phyloP scores from a whole-genome alignment of 2,797 vertebrate species.

The Falco columbarius region DNA sequence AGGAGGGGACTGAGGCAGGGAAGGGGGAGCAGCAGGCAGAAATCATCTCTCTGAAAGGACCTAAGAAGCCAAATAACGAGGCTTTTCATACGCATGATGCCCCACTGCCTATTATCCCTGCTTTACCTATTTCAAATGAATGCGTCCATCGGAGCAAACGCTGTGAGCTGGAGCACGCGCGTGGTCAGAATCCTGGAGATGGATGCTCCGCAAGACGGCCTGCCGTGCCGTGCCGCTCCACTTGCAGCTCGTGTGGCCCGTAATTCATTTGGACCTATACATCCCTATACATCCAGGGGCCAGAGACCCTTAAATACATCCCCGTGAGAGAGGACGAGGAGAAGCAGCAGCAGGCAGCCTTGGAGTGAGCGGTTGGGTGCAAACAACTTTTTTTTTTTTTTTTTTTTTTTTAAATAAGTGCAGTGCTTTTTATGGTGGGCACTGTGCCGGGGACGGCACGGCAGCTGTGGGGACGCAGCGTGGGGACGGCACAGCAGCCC shows the following conservation, averaged over 20 bases:
- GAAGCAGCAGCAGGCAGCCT: neutral
- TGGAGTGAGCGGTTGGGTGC: neutral
- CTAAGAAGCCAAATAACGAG: neutral
- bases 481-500: neutral
- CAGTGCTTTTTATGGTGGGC: neutral
- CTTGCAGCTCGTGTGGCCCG: neutral
- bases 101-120: neutral
- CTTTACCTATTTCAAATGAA: neutral
- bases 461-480: too few species aligned
- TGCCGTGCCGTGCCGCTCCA: neutral
- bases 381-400: too few species aligned
- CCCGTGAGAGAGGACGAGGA: neutral
- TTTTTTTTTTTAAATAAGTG: neutral
- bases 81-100: fast-evolving
- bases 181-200: neutral
- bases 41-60: neutral
- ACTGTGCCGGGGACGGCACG: neutral
- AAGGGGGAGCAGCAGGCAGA: neutral
- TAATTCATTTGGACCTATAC: neutral
- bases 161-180: neutral
- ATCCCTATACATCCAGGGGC: neutral
- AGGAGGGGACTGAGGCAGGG: neutral
- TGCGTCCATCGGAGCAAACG: fast-evolving
- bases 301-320: neutral
- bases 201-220: neutral